Conservation (phyloP, 2,113 vertebrate genomes). For the Lutjanus erythropterus region DNA sequence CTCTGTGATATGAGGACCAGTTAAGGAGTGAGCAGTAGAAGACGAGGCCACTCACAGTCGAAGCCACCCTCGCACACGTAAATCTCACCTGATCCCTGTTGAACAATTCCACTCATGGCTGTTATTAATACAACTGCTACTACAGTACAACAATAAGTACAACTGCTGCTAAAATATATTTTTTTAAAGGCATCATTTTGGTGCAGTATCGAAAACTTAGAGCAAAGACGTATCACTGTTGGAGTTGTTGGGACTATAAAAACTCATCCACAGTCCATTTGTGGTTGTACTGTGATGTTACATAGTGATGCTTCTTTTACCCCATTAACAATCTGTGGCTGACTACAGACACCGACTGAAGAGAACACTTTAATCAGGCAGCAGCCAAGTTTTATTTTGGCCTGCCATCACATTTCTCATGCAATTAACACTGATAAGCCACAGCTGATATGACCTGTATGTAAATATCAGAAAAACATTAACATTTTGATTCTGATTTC, state of each 20-base stretch:
- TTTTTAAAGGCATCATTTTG: not conserved
- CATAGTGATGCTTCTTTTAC: not conserved
- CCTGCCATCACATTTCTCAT: not conserved
- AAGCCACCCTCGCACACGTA: slow-evolving; percentile 33
- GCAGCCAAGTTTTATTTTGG: not conserved
- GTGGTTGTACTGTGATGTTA: not conserved
- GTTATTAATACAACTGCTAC: slow-evolving; percentile 22
- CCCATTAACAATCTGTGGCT: not conserved
- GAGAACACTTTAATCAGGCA: not conserved
- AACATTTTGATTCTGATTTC: too few relatives aligned
- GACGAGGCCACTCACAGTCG: slow-evolving; percentile 59
- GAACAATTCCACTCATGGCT: slow-evolving; percentile 23
- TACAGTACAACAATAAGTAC: not conserved
- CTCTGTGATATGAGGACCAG: slow-evolving; percentile 70
- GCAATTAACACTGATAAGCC: not conserved
- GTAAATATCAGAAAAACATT: too few relatives aligned
- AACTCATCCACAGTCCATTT: not conserved
- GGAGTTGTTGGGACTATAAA: not conserved
- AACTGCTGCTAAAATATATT: not conserved
- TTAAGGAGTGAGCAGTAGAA: slow-evolving; percentile 55
- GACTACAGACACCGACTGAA: not conserved
- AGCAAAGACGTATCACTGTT: not conserved
- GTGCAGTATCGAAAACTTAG: not conserved
- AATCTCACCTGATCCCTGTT: slow-evolving; percentile 50
- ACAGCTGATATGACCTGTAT: not conserved